These are phyloP conservation scores for Limnephilus marmoratus DNA, from an alignment of 2,888 invertebrate genomes.

Conservation along the genomic window DNA sequence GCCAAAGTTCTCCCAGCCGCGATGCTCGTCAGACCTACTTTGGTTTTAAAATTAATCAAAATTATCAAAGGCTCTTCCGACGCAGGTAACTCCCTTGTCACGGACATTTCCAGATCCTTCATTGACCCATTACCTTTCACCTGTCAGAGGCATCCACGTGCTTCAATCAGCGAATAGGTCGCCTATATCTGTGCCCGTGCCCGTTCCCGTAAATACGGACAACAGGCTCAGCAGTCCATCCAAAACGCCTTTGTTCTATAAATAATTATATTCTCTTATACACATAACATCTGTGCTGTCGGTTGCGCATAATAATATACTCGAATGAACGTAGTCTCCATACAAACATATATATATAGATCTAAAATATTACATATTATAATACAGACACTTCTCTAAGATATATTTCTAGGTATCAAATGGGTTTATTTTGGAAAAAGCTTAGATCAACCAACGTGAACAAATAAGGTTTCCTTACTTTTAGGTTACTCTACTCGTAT, in stretches of 20 bases:
- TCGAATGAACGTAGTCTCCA: not conserved
- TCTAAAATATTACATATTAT: not conserved
- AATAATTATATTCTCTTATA: not conserved
- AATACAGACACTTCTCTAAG: not conserved
- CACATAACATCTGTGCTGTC: not conserved
- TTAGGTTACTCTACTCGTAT: not conserved
- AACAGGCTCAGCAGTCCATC: not conserved
- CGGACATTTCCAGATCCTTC: not conserved
- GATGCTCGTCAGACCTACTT: not conserved
- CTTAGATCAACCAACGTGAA: not conserved
- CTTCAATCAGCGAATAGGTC: not conserved
- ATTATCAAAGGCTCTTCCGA: not conserved
- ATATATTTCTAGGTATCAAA: not conserved
- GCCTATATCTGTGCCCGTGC: not conserved
- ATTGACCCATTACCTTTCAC: conserved; percentile 2
- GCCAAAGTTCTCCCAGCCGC: not conserved
- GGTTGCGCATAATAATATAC: not conserved
- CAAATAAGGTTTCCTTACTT: not conserved
- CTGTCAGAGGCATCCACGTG: not conserved
- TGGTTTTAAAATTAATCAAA: not conserved
- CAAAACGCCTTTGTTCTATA: not conserved
- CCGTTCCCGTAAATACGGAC: not conserved
- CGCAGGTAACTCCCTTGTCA: not conserved
- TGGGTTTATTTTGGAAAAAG: not conserved
- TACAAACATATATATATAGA: not conserved